These are phyloP conservation scores for Chroicocephalus ridibundus DNA, from an alignment of 2,113 vertebrate species.

Conservation along the genomic window DNA sequence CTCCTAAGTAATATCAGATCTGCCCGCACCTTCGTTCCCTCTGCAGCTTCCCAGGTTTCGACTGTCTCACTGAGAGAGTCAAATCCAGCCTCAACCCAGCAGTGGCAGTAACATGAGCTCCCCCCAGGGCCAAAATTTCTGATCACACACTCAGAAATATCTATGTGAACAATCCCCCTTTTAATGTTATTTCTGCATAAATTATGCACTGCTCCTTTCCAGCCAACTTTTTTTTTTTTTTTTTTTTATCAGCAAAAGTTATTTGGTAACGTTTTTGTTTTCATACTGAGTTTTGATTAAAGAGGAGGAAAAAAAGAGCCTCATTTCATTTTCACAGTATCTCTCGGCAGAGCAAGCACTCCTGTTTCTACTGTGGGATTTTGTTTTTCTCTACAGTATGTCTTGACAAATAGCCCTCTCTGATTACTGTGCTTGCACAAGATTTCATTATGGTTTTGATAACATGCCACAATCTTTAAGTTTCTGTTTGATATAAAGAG, in stretches of 20 bases:
- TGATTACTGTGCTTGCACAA: constrained; percentile 64
- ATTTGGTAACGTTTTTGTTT: constrained; percentile 61
- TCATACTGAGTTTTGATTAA: constrained; percentile 64
- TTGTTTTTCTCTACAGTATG: constrained; percentile 61
- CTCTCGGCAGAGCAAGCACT: constrained; percentile 41
- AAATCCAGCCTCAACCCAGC: constrained; percentile 50
- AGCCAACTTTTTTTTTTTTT: constrained; percentile 10
- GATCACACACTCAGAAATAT: constrained; percentile 50
- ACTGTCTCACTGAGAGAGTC: constrained; percentile 36
- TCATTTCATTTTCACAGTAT: constrained; percentile 62
- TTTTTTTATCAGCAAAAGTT: constrained; percentile 36
- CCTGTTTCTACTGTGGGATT: constrained; percentile 66
- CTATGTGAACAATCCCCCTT: constrained; percentile 34
- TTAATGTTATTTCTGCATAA: constrained; percentile 58
- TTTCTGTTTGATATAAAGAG: constrained; percentile 66
- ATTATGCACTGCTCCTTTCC: constrained; percentile 23
- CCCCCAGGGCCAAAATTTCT: constrained; percentile 21
- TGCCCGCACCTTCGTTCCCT: constrained; percentile 32
- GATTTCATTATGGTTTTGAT: constrained; percentile 72
- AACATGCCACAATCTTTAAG: constrained; percentile 68
- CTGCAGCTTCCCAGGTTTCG: constrained; percentile 36
- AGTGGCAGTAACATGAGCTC: constrained; percentile 51
- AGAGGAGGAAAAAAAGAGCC: constrained; percentile 35
- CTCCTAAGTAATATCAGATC: constrained; percentile 46
- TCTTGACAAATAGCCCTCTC: constrained; percentile 71